phyloP scores from a whole-genome alignment of 2,888 invertebrate species.

The Ganaspis brasiliensis region DNA sequence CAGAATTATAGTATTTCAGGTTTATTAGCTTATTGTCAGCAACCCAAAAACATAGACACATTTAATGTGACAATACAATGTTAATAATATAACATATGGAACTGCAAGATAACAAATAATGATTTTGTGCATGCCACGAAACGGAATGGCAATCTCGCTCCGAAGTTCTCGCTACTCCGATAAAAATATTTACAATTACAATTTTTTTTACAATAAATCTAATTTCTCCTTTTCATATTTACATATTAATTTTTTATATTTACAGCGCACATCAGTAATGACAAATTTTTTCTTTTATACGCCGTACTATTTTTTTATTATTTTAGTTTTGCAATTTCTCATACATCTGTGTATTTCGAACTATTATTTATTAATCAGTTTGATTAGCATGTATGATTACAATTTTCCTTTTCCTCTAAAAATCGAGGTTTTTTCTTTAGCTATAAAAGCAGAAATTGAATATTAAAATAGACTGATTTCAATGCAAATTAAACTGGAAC shows the following conservation, averaged over 20 bases:
- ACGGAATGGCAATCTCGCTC: conserved; percentile 67
- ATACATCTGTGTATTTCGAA: not conserved
- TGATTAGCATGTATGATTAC: conserved; percentile 28
- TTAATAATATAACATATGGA: conserved; percentile 63
- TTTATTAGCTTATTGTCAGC: conserved; percentile 34
- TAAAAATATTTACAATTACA: conserved; percentile 65
- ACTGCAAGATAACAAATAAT: conserved; percentile 70
- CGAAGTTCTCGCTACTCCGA: conserved; percentile 62
- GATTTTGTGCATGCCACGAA: conserved; percentile 72
- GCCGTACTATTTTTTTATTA: not conserved
- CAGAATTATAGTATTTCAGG: conserved; percentile 1
- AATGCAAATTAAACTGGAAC: not conserved
- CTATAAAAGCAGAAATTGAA: conserved; percentile 3
- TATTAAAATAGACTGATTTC: conserved; percentile 24
- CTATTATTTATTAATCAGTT: conserved; percentile 27
- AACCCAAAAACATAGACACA: conserved; percentile 37
- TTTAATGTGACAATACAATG: conserved; percentile 56
- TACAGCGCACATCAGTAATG: conserved; percentile 4
- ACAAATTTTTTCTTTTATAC: conserved; percentile 1
- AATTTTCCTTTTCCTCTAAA: not conserved
- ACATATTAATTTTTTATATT: conserved; percentile 55
- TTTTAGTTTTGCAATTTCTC: not conserved
- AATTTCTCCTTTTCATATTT: conserved; percentile 59
- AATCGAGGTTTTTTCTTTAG: not conserved
- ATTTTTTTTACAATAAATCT: conserved; percentile 51